phyloP scores from a whole-genome alignment of 2,888 invertebrate genomes.

The Isoperla grammatica region DNA sequence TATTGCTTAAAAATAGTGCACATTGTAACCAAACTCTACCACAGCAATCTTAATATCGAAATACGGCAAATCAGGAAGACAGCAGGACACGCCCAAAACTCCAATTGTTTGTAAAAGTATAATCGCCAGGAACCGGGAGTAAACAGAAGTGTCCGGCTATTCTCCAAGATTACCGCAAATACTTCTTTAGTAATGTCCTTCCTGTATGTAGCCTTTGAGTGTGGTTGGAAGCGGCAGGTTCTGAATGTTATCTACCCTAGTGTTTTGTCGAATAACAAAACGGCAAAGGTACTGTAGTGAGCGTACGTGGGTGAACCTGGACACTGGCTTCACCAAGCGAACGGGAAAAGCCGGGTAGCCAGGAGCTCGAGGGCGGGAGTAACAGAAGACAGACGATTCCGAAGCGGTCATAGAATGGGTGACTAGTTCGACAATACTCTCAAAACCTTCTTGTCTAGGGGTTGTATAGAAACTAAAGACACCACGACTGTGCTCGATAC shows the following conservation, averaged over 20 bases:
- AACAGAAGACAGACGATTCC: constrained; percentile 64
- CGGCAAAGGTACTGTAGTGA: constrained; percentile 67
- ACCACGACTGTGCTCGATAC: constrained; percentile 66
- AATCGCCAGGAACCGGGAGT: no score
- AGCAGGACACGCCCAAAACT: no score
- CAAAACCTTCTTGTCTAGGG: constrained; percentile 50
- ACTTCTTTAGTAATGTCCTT: constrained; percentile 36
- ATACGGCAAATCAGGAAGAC: no score
- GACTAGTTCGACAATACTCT: constrained; percentile 64
- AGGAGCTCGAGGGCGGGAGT: constrained; percentile 60
- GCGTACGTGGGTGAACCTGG: constrained; percentile 64
- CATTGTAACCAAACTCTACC: no score
- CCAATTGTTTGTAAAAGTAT: no score
- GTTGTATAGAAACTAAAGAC: constrained; percentile 49
- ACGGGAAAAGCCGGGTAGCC: constrained; percentile 67
- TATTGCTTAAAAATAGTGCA: no score
- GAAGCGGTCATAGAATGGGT: constrained; percentile 67
- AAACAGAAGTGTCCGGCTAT: no score
- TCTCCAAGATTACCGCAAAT: no score
- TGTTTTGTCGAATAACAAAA: constrained; percentile 64
- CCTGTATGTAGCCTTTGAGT: constrained; percentile 52
- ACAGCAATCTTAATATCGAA: no score
- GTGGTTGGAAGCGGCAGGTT: constrained; percentile 61
- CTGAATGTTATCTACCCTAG: constrained; percentile 61
- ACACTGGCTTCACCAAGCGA: constrained; percentile 65